phyloP scores from a whole-genome alignment of 2,888 invertebrate species.

The Drosophila sordidapex region DNA sequence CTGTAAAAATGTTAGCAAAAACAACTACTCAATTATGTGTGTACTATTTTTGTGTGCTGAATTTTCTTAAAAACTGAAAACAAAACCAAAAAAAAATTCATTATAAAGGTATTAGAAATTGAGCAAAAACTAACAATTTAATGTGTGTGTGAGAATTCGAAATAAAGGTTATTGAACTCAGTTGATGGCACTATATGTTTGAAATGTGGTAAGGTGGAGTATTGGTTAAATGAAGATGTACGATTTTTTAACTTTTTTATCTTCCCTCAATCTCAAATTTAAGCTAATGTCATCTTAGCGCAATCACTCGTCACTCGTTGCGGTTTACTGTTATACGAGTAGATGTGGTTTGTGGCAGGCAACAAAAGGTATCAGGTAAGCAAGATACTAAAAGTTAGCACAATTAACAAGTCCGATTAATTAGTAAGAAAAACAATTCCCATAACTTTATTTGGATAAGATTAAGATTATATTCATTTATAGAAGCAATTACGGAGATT shows the following conservation, averaged over 20 bases:
- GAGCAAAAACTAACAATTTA: slow-evolving; percentile 33
- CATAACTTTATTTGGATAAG: slow-evolving; percentile 9
- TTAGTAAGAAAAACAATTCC: slow-evolving; percentile 1
- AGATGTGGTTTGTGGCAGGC: slow-evolving; percentile 26
- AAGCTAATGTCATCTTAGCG: slow-evolving; percentile 22
- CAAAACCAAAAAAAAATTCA: slow-evolving; percentile 15
- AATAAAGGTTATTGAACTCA: slow-evolving; percentile 54
- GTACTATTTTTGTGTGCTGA: slow-evolving; percentile 58
- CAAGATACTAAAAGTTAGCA: background rate
- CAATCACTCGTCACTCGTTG: slow-evolving; percentile 1
- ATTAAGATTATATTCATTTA: background rate
- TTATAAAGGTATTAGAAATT: slow-evolving; percentile 62
- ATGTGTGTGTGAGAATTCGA: slow-evolving; percentile 57
- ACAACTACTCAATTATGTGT: slow-evolving; percentile 42
- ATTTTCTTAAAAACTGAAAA: slow-evolving; percentile 37
- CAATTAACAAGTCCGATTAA: slow-evolving; percentile 23
- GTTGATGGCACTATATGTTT: background rate
- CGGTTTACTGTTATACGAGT: slow-evolving; percentile 21
- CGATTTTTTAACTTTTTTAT: background rate
- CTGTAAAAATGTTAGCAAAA: slow-evolving; percentile 8
- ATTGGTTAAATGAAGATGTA: background rate
- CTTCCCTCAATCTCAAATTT: background rate
- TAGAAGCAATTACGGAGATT: background rate
- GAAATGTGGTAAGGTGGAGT: background rate
- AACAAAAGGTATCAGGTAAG: background rate